Evolutionary conservation across 2,888 invertebrate genomes (phyloP), one percentile per base, ranked within the genome.

Genomic region (Griposia aprilina): DNA sequence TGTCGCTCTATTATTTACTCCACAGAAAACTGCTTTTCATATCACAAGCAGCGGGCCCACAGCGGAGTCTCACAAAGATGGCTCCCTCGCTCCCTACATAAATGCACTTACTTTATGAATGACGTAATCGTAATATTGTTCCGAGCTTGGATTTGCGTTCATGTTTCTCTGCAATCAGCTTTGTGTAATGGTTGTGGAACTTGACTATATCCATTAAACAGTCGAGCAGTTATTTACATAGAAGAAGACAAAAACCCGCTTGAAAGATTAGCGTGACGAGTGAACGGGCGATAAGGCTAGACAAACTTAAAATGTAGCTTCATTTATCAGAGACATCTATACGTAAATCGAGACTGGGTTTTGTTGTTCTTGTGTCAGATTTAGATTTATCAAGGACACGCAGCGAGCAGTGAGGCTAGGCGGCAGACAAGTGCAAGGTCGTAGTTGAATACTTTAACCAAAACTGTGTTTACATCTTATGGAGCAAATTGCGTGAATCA

Each of bases 21-120:
- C 89, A 93, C 92, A 89, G 94, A 93, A 94, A 94, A 95, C 93
- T 93, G 95, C 95, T 96, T 96, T 96, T 96, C 95, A 96, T 93
- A 95, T 96, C 96, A 96, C 92, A 87, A 94, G 92, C 96, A 96
- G 94, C 91, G 91, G 91, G 90, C 90, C 92, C 92, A 91, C 92
- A 90, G 90, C 90, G 89, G 90, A 93, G 91, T 91, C 90, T 91
- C 91, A 94, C 93, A 94, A 94, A 94, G 94, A 94, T 93, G 92
- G 90, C 92, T 92, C 91, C 91, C 93, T 89, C 89, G 91, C 91
- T 93, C 92, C 90, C 89, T 90, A 92, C 93, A 93, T 93, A 94
- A 94, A 95, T 96, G 94, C 93, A 94, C 92, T 93, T 93, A 92
- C 93, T 94, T 93, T 93, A 94, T 94, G 93, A 94, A 94, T 94